Evolutionary conservation across 2,888 invertebrate species (phyloP).

Genomic region (Habroteleia sp.): DNA sequence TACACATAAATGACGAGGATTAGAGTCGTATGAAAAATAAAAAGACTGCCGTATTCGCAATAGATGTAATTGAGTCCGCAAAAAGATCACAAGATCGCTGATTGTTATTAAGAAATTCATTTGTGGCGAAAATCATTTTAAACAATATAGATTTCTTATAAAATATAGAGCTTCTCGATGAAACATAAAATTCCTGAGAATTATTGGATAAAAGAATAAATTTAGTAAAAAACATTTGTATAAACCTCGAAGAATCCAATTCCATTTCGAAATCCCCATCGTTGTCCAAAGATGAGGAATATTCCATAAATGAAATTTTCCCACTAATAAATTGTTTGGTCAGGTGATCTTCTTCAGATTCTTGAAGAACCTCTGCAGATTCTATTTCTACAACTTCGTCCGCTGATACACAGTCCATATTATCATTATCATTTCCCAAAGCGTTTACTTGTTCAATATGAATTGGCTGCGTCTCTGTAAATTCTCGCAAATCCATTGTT

Average conservation of each 20-base stretch:
- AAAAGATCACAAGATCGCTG: no score
- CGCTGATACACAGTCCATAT: conserved; percentile 15
- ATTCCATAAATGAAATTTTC: conserved; percentile 88
- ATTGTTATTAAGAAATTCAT: no score
- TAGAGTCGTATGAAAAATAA: no score
- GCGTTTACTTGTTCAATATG: conserved; percentile 71
- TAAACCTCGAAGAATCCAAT: conserved; percentile 72
- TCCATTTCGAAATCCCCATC: conserved; percentile 82
- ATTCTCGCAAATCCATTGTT: conserved; percentile 74
- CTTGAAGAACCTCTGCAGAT: conserved; percentile 65
- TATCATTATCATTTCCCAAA: conserved; percentile 14
- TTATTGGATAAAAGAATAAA: no score
- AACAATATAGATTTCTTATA: no score
- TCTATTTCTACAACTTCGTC: conserved; percentile 66
- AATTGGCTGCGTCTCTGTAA: conserved; percentile 76
- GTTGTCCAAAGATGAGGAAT: conserved; percentile 82
- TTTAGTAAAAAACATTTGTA: no score
- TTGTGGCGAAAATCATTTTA: no score
- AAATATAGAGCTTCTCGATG: no score
- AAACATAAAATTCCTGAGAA: no score
- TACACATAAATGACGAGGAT: no score
- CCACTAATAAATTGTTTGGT: conserved; percentile 88
- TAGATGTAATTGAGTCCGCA: no score
- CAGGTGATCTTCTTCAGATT: conserved; percentile 77
- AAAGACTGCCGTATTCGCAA: no score